A percentile compares a stretch with the other conserved stretches of the same genome.
phyloP scores from a whole-genome alignment of 2,888 invertebrate species.

The Prenolepis imparis region DNA sequence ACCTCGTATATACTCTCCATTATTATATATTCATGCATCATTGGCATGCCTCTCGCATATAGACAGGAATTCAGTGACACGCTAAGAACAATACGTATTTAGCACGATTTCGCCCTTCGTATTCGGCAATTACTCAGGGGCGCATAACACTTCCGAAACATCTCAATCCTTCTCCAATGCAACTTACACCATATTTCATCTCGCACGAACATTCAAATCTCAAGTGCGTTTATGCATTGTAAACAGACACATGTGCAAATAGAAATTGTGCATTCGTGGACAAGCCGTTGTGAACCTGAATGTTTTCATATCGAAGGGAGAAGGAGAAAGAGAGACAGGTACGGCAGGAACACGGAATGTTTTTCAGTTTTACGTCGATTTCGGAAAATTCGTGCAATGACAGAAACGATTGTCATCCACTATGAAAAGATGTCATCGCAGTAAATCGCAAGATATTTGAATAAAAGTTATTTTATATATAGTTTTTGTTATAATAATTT shows the following conservation, averaged over 20 bases:
- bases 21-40: slow-evolving; percentile 76
- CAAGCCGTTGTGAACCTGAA: slow-evolving; percentile 58
- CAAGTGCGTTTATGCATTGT: slow-evolving; percentile 71
- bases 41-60: slow-evolving; percentile 72
- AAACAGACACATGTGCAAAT: slow-evolving; percentile 65
- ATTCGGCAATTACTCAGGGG: slow-evolving; percentile 68
- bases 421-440: neutral
- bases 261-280: slow-evolving; percentile 62
- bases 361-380: neutral
- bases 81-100: slow-evolving; percentile 65
- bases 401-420: neutral
- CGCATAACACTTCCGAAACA: slow-evolving; percentile 72
- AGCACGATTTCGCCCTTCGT: slow-evolving; percentile 50
- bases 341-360: slow-evolving; percentile 16
- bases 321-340: neutral
- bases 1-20: slow-evolving; percentile 67
- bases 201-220: slow-evolving; percentile 72
- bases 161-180: slow-evolving; percentile 71
- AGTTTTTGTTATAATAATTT: slow-evolving; percentile 3
- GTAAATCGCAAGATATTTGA: neutral
- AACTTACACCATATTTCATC: slow-evolving; percentile 73
- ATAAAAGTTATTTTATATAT: neutral
- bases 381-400: slow-evolving; percentile 20
- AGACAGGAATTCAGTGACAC: slow-evolving; percentile 63
- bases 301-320: slow-evolving; percentile 38